These are phyloP conservation scores for Lasiurus cinereus DNA, from an alignment of 2,113 vertebrate genomes.

Conservation along the genomic window DNA sequence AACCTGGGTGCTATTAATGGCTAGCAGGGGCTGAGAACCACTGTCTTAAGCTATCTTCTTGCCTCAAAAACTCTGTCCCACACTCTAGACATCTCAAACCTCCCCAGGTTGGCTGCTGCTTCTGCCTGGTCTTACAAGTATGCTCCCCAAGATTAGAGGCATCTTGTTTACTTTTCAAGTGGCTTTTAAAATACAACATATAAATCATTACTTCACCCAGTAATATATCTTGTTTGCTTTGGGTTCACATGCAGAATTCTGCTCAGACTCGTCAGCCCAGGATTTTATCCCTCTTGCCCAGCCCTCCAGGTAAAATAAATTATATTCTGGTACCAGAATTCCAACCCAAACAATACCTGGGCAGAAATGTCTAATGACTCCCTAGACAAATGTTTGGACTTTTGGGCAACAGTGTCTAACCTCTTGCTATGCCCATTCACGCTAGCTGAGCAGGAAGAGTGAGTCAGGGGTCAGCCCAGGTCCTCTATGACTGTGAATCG, in stretches of 20 bases:
- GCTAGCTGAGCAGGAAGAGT: background rate
- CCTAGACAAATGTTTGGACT: constrained; percentile 5
- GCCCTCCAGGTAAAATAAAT: background rate
- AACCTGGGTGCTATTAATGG: background rate
- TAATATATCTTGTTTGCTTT: background rate
- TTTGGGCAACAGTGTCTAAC: background rate
- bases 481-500: background rate
- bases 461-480: background rate
- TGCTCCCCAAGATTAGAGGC: background rate
- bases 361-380: constrained; percentile 33
- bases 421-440: background rate
- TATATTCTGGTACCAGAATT: constrained; percentile 48
- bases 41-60: background rate
- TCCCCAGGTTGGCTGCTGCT: background rate
- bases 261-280: background rate
- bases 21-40: background rate
- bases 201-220: background rate
- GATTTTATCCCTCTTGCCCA: background rate
- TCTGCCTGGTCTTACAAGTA: background rate
- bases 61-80: background rate
- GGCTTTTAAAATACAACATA: constrained; percentile 23
- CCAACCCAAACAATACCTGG: background rate
- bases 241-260: constrained; percentile 1
- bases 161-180: background rate
- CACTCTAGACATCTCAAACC: background rate